A percentile compares a stretch with the other conserved stretches of the same genome.
phyloP scores from a whole-genome alignment of 2,888 invertebrate genomes.

The Thecocarcelia acutangulata region DNA sequence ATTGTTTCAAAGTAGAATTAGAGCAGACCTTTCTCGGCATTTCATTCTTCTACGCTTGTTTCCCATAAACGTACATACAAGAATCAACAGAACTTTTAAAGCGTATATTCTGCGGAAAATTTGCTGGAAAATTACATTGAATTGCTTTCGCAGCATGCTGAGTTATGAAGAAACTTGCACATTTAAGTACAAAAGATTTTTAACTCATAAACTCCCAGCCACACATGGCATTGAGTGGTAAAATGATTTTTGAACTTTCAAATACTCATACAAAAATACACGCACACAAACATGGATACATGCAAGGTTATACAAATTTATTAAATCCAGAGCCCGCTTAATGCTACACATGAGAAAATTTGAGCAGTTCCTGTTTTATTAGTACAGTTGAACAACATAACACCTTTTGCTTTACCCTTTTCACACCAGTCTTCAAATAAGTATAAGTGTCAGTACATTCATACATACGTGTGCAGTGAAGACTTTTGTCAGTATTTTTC shows the following conservation, averaged over 20 bases:
- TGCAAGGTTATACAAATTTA: constrained; percentile 44
- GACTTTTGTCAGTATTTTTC: constrained; percentile 12
- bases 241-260: constrained; percentile 13
- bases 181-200: background rate
- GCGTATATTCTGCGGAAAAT: constrained; percentile 58
- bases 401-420: constrained; percentile 20
- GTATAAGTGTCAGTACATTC: background rate
- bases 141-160: constrained; percentile 43
- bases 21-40: constrained; percentile 27
- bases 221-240: constrained; percentile 19
- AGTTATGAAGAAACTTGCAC: constrained; percentile 51
- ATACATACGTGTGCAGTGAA: constrained; percentile 18
- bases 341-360: constrained; percentile 22
- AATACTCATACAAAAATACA: background rate
- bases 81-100: constrained; percentile 2
- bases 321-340: constrained; percentile 63
- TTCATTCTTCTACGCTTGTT: background rate
- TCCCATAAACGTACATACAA: background rate
- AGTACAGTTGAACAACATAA: constrained; percentile 8
- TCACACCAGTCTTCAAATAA: constrained; percentile 23
- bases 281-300: background rate
- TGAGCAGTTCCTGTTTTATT: background rate
- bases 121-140: constrained; percentile 64
- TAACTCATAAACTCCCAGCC: constrained; percentile 29
- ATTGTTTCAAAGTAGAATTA: constrained; percentile 54